Evolutionary conservation across 1,140 invertebrate species (phyloP), one percentile per base, ranked within the genome.

Genomic region (Ruditapes philippinarum): DNA sequence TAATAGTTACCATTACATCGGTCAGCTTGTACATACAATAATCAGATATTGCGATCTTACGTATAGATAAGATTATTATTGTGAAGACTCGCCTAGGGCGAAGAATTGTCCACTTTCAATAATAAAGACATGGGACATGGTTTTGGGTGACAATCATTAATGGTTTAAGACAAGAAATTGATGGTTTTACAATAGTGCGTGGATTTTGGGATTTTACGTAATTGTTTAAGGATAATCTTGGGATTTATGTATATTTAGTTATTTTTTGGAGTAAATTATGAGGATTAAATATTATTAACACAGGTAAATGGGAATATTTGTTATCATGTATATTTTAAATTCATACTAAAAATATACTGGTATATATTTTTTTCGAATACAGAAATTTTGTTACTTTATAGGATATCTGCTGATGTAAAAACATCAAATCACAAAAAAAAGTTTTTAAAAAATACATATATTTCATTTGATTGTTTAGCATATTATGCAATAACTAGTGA

Each of bases 281-380:
- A 36, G 74, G 74, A 78, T 78, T 78, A 78, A 51, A 78, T 78
- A 57, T 33, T 33, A 36, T 78, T 28, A 51, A 78, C 74, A 54
- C 31, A 78, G 74, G 74, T 78, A 78, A 54, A 54, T 70, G 65
- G 14, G 14, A 38, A 38, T 57, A n/a, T 25, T 12, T 57, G 54
- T 57, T 57, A 25, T 9, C 9, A 5, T 57, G 42, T 45, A 7
- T 7, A 45, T 45, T 45, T 7, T 45, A 45, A 45, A 7, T 45
- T 45, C 42, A 45, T 45, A 45, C 42, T 7, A 45, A 14, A 45
- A 45, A 45, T 7, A 45, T 45, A 45, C 42, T 45, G 42, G 42
- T 14, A 5, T 45, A 14, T 45, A n/a, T n/a, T n/a, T n/a, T n/a
- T n/a, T n/a, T n/a, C n/a, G n/a, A n/a, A n/a, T n/a, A n/a, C n/a